phyloP scores from a whole-genome alignment of 1,140 invertebrate species.

The Anthonomus grandis region DNA sequence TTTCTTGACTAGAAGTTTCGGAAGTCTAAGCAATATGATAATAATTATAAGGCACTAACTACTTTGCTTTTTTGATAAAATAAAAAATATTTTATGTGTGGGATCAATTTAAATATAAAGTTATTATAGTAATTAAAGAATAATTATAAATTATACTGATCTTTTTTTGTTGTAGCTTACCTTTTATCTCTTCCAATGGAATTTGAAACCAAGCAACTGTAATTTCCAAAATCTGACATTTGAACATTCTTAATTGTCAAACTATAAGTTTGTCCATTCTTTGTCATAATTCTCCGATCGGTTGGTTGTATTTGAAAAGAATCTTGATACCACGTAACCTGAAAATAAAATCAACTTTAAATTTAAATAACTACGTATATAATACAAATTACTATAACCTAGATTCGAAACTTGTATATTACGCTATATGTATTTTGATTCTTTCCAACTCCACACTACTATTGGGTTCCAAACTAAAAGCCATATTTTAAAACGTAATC shows the following conservation, averaged over 20 bases:
- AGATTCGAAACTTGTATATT: background rate
- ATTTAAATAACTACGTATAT: background rate
- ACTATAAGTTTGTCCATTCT: constrained; percentile 48
- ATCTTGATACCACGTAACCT: constrained; percentile 52
- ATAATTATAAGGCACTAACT: too few species aligned
- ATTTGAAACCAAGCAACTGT: constrained; percentile 69
- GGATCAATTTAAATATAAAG: too few species aligned
- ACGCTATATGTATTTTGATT: background rate
- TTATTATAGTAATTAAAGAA: too few species aligned
- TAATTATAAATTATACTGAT: too few species aligned
- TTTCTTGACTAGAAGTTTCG: too few species aligned
- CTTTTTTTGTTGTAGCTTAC: constrained; percentile 18
- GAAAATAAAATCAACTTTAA: constrained; percentile 12
- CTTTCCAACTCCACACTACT: background rate
- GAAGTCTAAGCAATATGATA: too few species aligned
- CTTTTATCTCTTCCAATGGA: constrained; percentile 62
- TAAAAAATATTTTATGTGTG: too few species aligned
- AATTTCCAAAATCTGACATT: constrained; percentile 54
- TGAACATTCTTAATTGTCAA: constrained; percentile 51
- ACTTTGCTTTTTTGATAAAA: too few species aligned
- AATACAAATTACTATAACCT: background rate
- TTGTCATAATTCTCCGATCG: constrained; percentile 50
- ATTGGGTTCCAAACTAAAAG: too few species aligned
- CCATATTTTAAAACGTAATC: too few species aligned
- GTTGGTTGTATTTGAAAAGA: constrained; percentile 52